Base-by-base conservation (phyloP, 2,888 invertebrate genomes). In the Cecidostiba fungosa region DNA sequence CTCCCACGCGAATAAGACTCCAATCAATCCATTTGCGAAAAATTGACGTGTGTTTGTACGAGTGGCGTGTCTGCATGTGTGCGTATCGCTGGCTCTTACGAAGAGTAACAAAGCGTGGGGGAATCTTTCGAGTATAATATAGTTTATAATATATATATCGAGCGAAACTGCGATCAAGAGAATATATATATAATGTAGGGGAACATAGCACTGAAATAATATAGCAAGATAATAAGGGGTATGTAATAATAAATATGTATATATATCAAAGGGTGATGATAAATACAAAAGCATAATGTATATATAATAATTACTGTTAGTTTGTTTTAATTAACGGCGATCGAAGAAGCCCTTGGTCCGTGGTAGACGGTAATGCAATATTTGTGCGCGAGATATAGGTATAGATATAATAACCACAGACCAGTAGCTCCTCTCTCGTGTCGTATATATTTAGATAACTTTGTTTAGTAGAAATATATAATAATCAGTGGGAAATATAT, bases 191-290 rank as follows among this genome's bases (percentile, higher is more conserved):
- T 59, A 59, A 23, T n/a, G 6, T 59, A 72, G 32, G 72, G 72
- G 32, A 39, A 72, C 72, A 72, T 43, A 72, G 72, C 72, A 72
- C 72, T 39, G 72, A 39, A 72, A 39, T 72, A 66, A 72, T 72
- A 72, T 70, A n/a, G 19, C 32, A 69, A 29, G 29, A 69, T 69
- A 32, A 43, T 43, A 29, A 26, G 66, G 29, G 72, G n/a, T 19
- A 72, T 12, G 12, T 36, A 72, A 39, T 39, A 23, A 39, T 72
- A 72, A 72, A n/a, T 59, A 59, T 54, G 54, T n/a, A 54, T 59
- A 59, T 62, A 70, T 36, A 36, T 72, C 6, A 72, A 72, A 72
- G 39, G 39, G 36, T 70, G 8, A 23, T 72, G 36, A 72, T 36
- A 39, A 54, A 54, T 19, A 26, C 29, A 66, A 66, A 66, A 66